Evolutionary conservation across 2,888 invertebrate genomes (phyloP).

Genomic region (Fabriciana adippe): DNA sequence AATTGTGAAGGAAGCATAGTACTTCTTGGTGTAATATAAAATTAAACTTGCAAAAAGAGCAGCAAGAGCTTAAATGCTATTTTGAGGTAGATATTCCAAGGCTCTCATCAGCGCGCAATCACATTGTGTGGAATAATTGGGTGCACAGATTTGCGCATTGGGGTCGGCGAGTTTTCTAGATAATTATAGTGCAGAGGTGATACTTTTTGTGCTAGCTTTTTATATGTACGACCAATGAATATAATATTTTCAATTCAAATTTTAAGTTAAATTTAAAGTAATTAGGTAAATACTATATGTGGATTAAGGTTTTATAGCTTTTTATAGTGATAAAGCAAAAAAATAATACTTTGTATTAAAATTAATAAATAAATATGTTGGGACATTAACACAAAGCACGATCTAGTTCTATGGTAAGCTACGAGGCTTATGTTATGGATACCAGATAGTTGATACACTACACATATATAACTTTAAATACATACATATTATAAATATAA

Average conservation of each 20-base stretch:
- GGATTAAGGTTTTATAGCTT: too few relatives aligned
- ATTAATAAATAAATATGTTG: too few relatives aligned
- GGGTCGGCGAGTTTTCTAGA: slow-evolving; percentile 24
- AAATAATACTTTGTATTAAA: too few relatives aligned
- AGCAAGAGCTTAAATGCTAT: slow-evolving; percentile 19
- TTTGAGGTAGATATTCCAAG: slow-evolving; percentile 5
- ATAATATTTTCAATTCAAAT: neutral
- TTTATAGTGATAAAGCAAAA: too few relatives aligned
- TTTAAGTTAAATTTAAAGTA: neutral
- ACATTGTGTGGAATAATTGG: slow-evolving; percentile 34
- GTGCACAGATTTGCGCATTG: slow-evolving; percentile 26
- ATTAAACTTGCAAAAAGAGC: neutral
- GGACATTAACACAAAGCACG: too few relatives aligned
- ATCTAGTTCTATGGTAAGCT: too few relatives aligned
- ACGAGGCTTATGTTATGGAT: too few relatives aligned
- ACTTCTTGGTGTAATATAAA: neutral
- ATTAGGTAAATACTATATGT: neutral
- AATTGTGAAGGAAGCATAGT: neutral
- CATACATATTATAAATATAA: too few relatives aligned
- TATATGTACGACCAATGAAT: neutral
- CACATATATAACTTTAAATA: too few relatives aligned
- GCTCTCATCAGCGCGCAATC: slow-evolving; percentile 21
- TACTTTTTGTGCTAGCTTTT: slow-evolving; percentile 1
- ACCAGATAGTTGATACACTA: too few relatives aligned
- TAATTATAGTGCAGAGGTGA: slow-evolving; percentile 14